Conservation (phyloP, 2,113 vertebrate genomes). For the Dasyurus viverrinus region DNA sequence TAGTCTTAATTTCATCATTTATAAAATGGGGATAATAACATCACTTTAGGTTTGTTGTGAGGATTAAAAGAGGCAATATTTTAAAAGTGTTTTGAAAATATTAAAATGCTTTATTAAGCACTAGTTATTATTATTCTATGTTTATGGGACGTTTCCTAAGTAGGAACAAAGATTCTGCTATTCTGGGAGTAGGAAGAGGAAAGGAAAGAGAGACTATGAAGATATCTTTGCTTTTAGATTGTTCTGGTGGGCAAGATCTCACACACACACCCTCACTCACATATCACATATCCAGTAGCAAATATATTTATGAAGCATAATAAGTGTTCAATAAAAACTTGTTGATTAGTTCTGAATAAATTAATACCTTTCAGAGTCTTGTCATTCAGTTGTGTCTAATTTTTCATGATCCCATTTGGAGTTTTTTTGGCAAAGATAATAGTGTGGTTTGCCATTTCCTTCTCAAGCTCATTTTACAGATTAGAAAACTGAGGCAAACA, state of each 20-base stretch:
- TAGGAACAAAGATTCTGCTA: neutral
- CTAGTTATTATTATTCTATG: neutral
- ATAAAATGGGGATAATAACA: neutral
- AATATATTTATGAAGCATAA: neutral
- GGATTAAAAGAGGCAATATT: neutral
- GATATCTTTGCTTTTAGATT: neutral
- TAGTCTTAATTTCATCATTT: neutral
- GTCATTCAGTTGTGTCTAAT: neutral
- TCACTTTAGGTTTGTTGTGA: neutral
- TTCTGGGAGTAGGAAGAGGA: neutral
- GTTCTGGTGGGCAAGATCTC: neutral
- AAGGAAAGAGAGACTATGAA: neutral
- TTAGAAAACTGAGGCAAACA: neutral
- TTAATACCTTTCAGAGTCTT: neutral
- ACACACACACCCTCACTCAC: neutral
- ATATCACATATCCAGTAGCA: neutral
- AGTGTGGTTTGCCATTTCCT: neutral
- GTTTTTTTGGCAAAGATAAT: neutral
- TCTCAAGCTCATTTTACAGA: neutral
- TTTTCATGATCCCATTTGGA: neutral
- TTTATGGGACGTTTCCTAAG: neutral
- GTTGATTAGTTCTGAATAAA: neutral
- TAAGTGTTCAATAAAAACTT: neutral
- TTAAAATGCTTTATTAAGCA: neutral
- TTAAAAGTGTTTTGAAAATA: neutral